Percentiles rank a stretch among this genome's conserved stretches.
These are phyloP conservation scores for Sciurus carolinensis DNA, from an alignment of 2,797 vertebrate genomes.

Conservation along the genomic window DNA sequence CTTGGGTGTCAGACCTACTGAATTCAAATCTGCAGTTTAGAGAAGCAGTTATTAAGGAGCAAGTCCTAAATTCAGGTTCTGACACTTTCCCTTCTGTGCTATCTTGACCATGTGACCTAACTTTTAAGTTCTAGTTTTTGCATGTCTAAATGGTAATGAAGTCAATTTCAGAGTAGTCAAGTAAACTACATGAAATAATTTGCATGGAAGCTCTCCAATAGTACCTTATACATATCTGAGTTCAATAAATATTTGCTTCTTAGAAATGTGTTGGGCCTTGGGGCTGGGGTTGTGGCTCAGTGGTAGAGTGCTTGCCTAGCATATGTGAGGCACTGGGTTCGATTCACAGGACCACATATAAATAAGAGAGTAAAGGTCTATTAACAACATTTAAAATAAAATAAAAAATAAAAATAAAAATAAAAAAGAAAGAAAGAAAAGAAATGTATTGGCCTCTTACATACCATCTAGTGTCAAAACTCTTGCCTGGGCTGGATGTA, in stretches of 20 bases:
- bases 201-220: conserved; percentile 23
- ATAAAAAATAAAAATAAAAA: too few relatives aligned
- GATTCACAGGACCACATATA: too few relatives aligned
- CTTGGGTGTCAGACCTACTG: conserved; percentile 10
- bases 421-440: background rate
- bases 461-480: conserved; percentile 23
- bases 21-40: conserved; percentile 22
- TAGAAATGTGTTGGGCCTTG: background rate
- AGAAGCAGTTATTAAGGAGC: background rate
- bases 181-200: conserved; percentile 36
- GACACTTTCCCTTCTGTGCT: background rate
- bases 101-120: conserved; percentile 21
- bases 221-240: background rate
- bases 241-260: conserved; percentile 6
- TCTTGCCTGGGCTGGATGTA: background rate
- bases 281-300: too few relatives aligned
- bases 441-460: background rate
- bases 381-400: too few relatives aligned
- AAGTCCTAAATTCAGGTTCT: conserved; percentile 35
- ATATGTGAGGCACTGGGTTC: too few relatives aligned
- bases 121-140: conserved; percentile 14
- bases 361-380: too few relatives aligned
- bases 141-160: conserved; percentile 46
- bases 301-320: too few relatives aligned
- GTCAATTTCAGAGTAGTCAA: conserved; percentile 11